Percentiles rank a stretch among this genome's conserved stretches.
phyloP scores from a whole-genome alignment of 2,888 invertebrate species.

The Mesochorus sp. region DNA sequence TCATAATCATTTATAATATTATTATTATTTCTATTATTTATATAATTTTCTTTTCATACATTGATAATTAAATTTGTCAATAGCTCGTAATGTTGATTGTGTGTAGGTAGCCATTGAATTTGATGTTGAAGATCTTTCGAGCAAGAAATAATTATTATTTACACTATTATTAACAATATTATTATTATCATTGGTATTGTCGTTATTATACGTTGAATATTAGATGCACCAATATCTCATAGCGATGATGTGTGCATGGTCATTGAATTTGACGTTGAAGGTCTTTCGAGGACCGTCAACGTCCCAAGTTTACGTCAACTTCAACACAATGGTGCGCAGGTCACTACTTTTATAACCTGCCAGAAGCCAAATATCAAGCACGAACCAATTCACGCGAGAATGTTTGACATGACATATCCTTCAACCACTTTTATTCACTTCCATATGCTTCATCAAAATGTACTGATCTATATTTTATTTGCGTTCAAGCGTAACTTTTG shows the following conservation, averaged over 20 bases:
- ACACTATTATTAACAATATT: no score
- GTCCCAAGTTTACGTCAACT: conserved; percentile 60
- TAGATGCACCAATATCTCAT: no score
- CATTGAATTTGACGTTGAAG: conserved; percentile 69
- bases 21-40: no score
- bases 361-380: conserved; percentile 24
- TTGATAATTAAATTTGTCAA: not conserved
- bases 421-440: not conserved
- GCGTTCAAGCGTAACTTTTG: no score
- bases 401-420: not conserved
- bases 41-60: not conserved
- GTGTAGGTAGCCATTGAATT: conserved; percentile 62
- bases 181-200: no score
- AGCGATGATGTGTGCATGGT: conserved; percentile 22
- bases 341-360: conserved; percentile 13
- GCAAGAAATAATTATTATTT: no score
- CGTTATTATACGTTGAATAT: not conserved
- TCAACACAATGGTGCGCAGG: not conserved
- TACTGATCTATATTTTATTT: not conserved
- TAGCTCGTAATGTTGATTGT: conserved; percentile 31
- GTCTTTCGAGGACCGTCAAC: conserved; percentile 62
- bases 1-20: no score
- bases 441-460: not conserved
- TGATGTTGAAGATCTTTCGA: conserved; percentile 67
- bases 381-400: conserved; percentile 16